Evolutionary conservation across 2,797 vertebrate genomes (phyloP), one percentile per base, ranked within the genome.

Genomic region (Spizella passerina): DNA sequence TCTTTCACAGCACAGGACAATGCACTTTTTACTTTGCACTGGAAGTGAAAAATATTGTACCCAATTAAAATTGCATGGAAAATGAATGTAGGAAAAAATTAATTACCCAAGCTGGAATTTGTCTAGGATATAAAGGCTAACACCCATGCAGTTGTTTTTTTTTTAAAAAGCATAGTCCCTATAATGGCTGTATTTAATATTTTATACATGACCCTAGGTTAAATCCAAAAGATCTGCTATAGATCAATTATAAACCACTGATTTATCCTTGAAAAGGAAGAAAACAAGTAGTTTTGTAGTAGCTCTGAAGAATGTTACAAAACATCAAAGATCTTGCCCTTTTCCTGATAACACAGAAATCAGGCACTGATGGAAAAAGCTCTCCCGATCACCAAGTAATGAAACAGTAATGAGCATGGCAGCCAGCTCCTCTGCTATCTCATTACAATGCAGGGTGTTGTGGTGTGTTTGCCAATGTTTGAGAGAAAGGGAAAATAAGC

Each of bases 191-290:
- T 91, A 82, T 79, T 97, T 96, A 95, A 95, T 95, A 96, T 96
- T 96, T 95, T 68, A 96, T 93, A 59, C 41, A 65, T n/a, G 63
- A 96, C 95, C 87, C 61, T 63, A 76, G 96, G 96, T 96, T 96
- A 86, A 91, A 96, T 79, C 73, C 12, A 14, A 90, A 94, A 94
- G 92, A 88, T 84, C 66, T 93, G 52, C 79, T 92, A 66, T 22
- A 71, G 84, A 96, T 96, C 89, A 94, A 89, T 94, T 96, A 96
- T 53, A 91, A 96, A 59, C 82, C 87, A 61, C 82, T 49, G 81
- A 94, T 5, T 11, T 66, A 93, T 29, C 66, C 73, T 91, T 79
- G 66, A 90, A 94, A 92, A 88, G 65, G 55, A 94, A 88, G 92
- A 96, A 96, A 97, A 96, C 92, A 96, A 92, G 82, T 70, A 79